phyloP scores from a whole-genome alignment of 2,888 invertebrate genomes.

The Napeogenes inachia region DNA sequence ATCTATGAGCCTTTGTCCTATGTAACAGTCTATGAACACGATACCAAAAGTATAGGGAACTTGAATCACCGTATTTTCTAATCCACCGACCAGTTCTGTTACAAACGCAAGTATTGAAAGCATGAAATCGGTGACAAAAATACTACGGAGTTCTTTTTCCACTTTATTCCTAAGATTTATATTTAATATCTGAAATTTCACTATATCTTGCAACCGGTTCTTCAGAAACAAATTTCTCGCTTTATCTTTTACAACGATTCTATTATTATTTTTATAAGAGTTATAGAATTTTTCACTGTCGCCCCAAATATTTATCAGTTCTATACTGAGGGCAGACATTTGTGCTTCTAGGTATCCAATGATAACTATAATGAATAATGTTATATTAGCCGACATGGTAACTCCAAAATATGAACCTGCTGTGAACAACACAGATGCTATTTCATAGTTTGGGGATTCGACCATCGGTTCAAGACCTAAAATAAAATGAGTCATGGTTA shows the following conservation, averaged over 20 bases:
- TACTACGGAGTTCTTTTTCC: conserved; percentile 39
- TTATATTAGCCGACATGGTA: conserved; percentile 42
- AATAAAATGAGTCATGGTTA: background rate
- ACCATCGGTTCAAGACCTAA: conserved; percentile 53
- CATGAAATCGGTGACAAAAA: conserved; percentile 43
- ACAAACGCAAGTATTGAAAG: conserved; percentile 41
- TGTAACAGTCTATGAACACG: conserved; percentile 33
- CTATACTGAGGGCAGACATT: conserved; percentile 46
- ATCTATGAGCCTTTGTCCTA: too few relatives aligned
- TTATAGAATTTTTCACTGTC: conserved; percentile 26
- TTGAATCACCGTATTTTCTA: conserved; percentile 47
- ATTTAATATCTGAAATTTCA: conserved; percentile 39
- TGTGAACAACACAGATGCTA: conserved; percentile 35
- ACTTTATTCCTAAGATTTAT: conserved; percentile 36
- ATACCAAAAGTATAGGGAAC: conserved; percentile 43
- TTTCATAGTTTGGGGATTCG: conserved; percentile 51
- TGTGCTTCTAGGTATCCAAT: conserved; percentile 51
- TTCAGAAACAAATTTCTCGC: conserved; percentile 32
- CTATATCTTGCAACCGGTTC: conserved; percentile 35
- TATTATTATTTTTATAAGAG: conserved; percentile 4
- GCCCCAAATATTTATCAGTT: conserved; percentile 42
- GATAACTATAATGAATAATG: conserved; percentile 43
- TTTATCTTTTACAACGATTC: conserved; percentile 5
- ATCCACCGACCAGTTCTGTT: conserved; percentile 47
- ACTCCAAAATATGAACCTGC: conserved; percentile 36